These are phyloP conservation scores for Leucopternis melanops DNA, from an alignment of 2,113 vertebrate species.

Conservation along the genomic window DNA sequence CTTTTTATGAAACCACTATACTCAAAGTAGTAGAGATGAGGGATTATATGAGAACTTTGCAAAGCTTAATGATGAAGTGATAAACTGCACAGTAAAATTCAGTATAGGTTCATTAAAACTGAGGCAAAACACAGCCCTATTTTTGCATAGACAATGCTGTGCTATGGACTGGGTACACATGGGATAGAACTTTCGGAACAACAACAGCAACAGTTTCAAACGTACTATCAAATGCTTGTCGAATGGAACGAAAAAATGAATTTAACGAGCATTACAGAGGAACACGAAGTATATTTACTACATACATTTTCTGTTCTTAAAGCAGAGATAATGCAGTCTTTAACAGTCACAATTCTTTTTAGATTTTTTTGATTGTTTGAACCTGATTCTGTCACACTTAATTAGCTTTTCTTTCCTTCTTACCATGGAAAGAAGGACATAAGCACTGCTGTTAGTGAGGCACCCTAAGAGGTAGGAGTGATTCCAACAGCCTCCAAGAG, in stretches of 20 bases:
- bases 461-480: neutral
- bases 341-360: neutral
- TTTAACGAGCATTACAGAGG: too few species aligned
- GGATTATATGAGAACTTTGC: neutral
- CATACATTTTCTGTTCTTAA: neutral
- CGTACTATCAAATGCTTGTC: too few species aligned
- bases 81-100: neutral
- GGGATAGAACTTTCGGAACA: too few species aligned
- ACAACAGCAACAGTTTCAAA: too few species aligned
- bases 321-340: neutral
- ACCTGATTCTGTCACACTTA: conserved; percentile 22
- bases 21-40: neutral
- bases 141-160: neutral
- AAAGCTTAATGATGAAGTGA: neutral
- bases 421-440: neutral
- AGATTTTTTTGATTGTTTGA: neutral
- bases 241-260: too few species aligned
- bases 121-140: neutral
- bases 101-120: neutral
- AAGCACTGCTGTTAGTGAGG: neutral
- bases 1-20: neutral
- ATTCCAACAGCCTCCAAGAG: neutral
- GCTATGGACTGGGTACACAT: too few species aligned
- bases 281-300: too few species aligned
- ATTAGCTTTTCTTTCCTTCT: conserved; percentile 33